Evolutionary conservation across 2,797 vertebrate species (phyloP), one percentile per base, ranked within the genome.

Genomic region (Mormyrus proboscirostris): DNA sequence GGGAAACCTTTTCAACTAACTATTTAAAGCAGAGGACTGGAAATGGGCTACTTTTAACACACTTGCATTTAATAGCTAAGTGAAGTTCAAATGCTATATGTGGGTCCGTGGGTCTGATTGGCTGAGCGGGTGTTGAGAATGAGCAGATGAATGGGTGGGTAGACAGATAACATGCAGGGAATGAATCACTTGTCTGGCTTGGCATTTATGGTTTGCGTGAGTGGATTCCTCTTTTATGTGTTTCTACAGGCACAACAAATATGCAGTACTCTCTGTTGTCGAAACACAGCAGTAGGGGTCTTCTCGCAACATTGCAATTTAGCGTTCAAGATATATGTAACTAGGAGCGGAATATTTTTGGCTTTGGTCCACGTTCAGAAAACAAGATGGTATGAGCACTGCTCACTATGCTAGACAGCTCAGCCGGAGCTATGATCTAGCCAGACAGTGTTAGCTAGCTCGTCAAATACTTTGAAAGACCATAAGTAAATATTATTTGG

Each of bases 161-260:
- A 47, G 76, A 14, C 41, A 47, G 76, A 47, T 82, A 82, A 82
- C 76, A 82, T 47, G 22, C 76, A 82, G 38, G 33, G 76, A 82
- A 82, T 82, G 76, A 82, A 47, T 82, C 76, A 82, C 69, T 82
- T 47, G 41, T 19, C 76, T 82, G 76, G 41, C 41, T 82, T 82
- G 41, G 76, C 76, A 82, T 82, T 47, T 19, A 44, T 22, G 76
- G 38, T 47, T 82, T 82, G 19, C 41, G 41, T 82, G 76, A 82
- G 76, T 82, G 76, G 38, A 82, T 82, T 82, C 76, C 19, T 82
- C 76, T 82, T 82, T 47, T 82, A 47, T 82, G 76, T 47, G 41
- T 82, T 82, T n/a, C 76, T 82, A n/a, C 41, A 82, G 76, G 41
- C 16, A 82, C 38, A 82, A 82, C 76, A 82, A 82, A 47, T 82